Base-by-base conservation (phyloP, 2,113 vertebrate species). In the Haemorhous mexicanus region DNA sequence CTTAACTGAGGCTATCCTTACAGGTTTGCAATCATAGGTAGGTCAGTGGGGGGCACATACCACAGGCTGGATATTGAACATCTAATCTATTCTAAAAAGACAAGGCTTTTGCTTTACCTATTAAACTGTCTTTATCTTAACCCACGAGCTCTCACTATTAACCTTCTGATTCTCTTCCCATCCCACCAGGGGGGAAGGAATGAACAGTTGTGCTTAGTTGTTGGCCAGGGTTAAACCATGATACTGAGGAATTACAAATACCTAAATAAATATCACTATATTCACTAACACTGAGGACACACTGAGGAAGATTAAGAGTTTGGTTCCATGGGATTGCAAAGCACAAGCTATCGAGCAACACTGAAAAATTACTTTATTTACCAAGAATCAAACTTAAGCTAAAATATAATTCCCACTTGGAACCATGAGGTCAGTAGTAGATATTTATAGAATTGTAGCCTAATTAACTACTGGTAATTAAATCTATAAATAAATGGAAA, bases 401-500 rank as follows among this genome's bases (percentile, higher is more conserved):
- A 88, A 93, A 80, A 62, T 43, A 63, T 37, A 33, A 53, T 56
- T 95, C 49, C n/a, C 44, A 35, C 22, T 75, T 78, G 56, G 41
- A 94, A 89, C 22, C 63, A 88, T 2, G 18, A 72, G 61, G 77
- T 46, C 47, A 87, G 37, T 64, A 64, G 61, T 46, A 76, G 27
- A 18, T 75, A 72, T 89, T 94, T 94, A 73, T 76, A 46, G 41
- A 94, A 84, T 17, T 43, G 26, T 35, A 68, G 17, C 49, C 41
- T 86, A 95, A 92, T 84, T 84, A 81, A 72, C 41, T 87, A 68
- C 22, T 37, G 35, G 16, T 44, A 91, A 93, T 94, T 91, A 81
- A 87, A 85, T 66, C 80, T 82, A 93, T 84, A 94, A 94, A 91
- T 92, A 92, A 89, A 58, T 21, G 8, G 43, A 7, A 74, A 67